Evolutionary conservation across 2,797 vertebrate genomes (phyloP).

Genomic region (Podarcis siculus): DNA sequence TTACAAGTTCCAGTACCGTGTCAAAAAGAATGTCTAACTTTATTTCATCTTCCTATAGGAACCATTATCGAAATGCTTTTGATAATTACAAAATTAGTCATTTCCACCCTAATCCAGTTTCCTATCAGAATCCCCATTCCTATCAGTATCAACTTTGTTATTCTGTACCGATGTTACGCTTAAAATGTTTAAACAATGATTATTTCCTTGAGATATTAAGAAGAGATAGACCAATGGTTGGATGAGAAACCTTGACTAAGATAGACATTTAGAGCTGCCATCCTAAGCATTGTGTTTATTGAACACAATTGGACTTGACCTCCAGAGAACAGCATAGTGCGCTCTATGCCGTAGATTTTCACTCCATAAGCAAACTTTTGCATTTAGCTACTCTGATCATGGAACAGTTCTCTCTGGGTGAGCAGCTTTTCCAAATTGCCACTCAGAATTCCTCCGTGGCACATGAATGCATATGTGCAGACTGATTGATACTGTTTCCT

Average conservation of each 20-base stretch:
- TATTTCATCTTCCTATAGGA: background rate
- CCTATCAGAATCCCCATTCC: background rate
- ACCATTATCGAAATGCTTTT: background rate
- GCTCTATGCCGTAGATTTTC: background rate
- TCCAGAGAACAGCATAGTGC: background rate
- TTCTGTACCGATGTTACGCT: background rate
- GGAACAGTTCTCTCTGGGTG: background rate
- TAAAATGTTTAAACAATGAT: background rate
- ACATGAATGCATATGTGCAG: background rate
- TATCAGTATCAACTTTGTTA: background rate
- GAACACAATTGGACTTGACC: background rate
- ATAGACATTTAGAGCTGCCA: background rate
- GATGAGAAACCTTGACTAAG: no score
- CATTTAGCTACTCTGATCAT: background rate
- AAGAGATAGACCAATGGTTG: background rate
- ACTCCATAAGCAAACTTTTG: background rate
- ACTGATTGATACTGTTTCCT: background rate
- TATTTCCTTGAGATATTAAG: background rate
- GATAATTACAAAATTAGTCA: background rate
- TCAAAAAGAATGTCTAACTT: accelerated
- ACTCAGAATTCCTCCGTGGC: background rate
- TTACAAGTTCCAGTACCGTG: background rate
- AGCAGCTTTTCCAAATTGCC: background rate
- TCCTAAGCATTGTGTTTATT: background rate
- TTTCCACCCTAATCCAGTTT: background rate